Conservation (phyloP, 2,888 invertebrate genomes). For the Phalera bucephala region DNA sequence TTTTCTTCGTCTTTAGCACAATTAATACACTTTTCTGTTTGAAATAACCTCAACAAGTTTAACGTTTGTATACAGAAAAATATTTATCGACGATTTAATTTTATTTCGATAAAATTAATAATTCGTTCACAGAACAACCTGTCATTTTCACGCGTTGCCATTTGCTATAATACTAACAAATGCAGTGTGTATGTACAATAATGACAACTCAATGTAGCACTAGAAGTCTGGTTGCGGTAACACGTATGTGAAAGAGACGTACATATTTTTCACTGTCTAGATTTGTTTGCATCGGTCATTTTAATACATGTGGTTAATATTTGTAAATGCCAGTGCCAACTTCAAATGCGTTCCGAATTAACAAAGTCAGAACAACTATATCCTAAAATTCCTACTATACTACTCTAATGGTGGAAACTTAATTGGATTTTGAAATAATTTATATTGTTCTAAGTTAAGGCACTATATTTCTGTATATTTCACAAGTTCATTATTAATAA, state of each 20-base stretch:
- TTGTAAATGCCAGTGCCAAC: constrained; percentile 30
- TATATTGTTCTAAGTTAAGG: no score
- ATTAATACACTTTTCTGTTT: constrained; percentile 9
- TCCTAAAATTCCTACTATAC: no score
- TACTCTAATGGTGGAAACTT: no score
- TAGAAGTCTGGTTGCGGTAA: no score
- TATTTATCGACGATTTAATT: constrained; percentile 14
- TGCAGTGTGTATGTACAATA: constrained; percentile 6
- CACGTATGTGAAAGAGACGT: constrained; percentile 25
- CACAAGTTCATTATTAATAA: no score
- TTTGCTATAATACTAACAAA: constrained; percentile 43
- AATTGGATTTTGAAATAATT: no score
- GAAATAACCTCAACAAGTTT: constrained; percentile 13
- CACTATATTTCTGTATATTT: no score
- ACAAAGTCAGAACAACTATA: no score
- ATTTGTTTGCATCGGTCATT: not conserved
- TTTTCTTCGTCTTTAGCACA: constrained; percentile 19
- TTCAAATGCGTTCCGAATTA: constrained; percentile 4
- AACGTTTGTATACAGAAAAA: constrained; percentile 14
- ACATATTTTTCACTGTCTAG: not conserved
- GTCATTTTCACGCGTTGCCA: constrained; percentile 58
- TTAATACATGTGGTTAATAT: constrained; percentile 3
- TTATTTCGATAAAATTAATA: constrained; percentile 22
- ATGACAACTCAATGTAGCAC: constrained; percentile 12
- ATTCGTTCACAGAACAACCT: constrained; percentile 38